Conservation (phyloP, 2,113 vertebrate species). For the Sceloporus undulatus region DNA sequence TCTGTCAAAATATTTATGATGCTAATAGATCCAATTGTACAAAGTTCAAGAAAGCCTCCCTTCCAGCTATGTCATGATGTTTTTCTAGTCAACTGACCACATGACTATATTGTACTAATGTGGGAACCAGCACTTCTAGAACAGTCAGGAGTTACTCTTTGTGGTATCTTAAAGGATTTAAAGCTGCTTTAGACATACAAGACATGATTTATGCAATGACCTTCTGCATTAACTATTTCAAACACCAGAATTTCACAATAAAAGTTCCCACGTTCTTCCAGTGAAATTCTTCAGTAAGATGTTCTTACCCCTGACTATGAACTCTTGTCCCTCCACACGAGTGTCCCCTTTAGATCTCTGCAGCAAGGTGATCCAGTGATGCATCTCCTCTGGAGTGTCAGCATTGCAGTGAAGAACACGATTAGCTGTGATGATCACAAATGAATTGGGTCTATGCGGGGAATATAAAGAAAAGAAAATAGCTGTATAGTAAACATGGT, state of each 20-base stretch:
- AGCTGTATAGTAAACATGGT: slow-evolving; percentile 1
- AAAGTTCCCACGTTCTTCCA: neutral
- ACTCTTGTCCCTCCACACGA: slow-evolving; percentile 95
- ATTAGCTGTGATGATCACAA: slow-evolving; percentile 97
- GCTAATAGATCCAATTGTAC: neutral
- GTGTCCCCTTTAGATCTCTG: slow-evolving; percentile 97
- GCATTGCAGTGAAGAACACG: slow-evolving; percentile 96
- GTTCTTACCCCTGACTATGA: slow-evolving; percentile 93
- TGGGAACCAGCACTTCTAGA: neutral
- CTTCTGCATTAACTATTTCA: neutral
- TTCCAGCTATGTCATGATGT: neutral
- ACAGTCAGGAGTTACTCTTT: neutral
- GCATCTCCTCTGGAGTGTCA: slow-evolving; percentile 97
- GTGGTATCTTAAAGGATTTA: neutral
- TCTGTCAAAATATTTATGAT: neutral
- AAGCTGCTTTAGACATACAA: neutral
- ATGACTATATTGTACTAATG: neutral
- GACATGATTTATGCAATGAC: no score
- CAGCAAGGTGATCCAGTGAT: slow-evolving; percentile 97
- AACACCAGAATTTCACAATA: neutral
- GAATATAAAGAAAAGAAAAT: slow-evolving; percentile 29
- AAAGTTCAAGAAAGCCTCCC: neutral
- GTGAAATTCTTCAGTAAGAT: neutral
- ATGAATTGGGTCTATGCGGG: slow-evolving; percentile 88
- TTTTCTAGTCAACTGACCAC: neutral